Evolutionary conservation across 2,113 vertebrate genomes (phyloP).

Genomic region (Pungitius pungitius): DNA sequence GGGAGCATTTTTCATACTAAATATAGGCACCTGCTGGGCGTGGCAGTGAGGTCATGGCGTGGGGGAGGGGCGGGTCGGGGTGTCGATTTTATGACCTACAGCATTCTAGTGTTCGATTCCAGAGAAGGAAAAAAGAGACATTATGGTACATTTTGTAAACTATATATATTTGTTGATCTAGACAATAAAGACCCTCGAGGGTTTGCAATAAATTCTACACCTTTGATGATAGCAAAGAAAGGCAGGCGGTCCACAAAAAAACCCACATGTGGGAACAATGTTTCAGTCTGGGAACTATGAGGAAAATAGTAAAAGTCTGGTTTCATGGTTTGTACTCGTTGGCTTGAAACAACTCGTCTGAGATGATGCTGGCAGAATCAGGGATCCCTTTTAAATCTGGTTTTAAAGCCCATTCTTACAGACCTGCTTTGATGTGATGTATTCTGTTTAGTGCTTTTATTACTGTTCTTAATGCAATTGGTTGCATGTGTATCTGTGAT

Average conservation of each 20-base stretch:
- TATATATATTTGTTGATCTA: neutral
- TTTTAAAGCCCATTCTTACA: neutral
- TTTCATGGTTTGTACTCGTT: neutral
- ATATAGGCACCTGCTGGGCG: slow-evolving; percentile 69
- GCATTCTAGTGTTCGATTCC: slow-evolving; percentile 42
- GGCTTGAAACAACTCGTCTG: neutral
- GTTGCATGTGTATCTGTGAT: no score
- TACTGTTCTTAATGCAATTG: no score
- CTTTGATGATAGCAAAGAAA: neutral
- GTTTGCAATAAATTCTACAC: neutral
- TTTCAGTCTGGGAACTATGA: no score
- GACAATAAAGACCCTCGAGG: neutral
- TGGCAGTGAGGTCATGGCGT: slow-evolving; percentile 73
- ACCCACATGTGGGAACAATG: neutral
- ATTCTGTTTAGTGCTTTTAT: no score
- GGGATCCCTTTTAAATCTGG: no score
- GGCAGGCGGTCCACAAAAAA: neutral
- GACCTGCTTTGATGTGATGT: no score
- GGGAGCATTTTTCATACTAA: slow-evolving; percentile 60
- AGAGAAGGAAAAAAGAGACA: slow-evolving; percentile 8
- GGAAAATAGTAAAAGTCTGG: neutral
- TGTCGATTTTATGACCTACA: slow-evolving; percentile 43
- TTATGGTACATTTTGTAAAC: neutral
- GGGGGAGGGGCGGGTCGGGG: slow-evolving; percentile 52
- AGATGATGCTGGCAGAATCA: neutral